Percentiles rank a stretch among this genome's conserved stretches.
Evolutionary conservation across 2,113 vertebrate genomes (phyloP).

Genomic region (Odocoileus virginianus): DNA sequence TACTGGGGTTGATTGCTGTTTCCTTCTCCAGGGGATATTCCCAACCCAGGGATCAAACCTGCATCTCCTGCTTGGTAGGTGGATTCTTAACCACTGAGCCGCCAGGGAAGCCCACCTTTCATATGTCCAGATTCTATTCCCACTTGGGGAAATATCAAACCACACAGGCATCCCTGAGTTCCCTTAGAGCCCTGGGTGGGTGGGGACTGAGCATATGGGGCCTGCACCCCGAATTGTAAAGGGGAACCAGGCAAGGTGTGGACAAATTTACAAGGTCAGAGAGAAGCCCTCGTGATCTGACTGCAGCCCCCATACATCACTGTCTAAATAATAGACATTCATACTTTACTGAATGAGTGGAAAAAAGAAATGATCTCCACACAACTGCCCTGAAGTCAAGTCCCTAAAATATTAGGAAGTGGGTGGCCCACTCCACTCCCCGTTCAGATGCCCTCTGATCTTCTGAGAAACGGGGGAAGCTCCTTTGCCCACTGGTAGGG

Average conservation of each 20-base stretch:
- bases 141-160: not conserved
- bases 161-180: not conserved
- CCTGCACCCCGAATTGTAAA: not conserved
- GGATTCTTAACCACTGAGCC: not conserved
- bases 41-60: not conserved
- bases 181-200: not conserved
- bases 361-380: not conserved
- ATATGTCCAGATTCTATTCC: not conserved
- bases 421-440: not conserved
- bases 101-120: not conserved
- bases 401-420: not conserved
- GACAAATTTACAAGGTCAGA: not conserved
- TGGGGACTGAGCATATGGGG: not conserved
- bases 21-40: not conserved
- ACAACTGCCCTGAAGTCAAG: not conserved
- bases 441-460: not conserved
- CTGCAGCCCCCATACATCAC: not conserved
- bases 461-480: not conserved
- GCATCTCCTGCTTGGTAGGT: not conserved
- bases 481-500: not conserved
- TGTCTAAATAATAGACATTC: not conserved
- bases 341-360: not conserved
- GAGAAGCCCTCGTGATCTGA: not conserved
- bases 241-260: not conserved
- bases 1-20: not conserved